phyloP scores from a whole-genome alignment of 2,113 vertebrate genomes.

The Pica pica region DNA sequence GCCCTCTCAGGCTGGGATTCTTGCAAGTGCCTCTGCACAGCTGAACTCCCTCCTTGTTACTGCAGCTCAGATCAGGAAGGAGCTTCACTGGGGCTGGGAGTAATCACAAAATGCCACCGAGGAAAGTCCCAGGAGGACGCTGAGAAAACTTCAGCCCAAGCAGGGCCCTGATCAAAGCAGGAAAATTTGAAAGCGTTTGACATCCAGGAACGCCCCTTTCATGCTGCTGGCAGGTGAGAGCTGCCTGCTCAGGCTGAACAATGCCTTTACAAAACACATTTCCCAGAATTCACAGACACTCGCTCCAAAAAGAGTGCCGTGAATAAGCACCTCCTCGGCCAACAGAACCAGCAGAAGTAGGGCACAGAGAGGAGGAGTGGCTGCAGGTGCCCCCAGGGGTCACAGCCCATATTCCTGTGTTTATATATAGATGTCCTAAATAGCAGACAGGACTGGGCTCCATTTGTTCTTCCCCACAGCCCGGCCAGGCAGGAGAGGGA shows the following conservation, averaged over 20 bases:
- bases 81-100: not conserved
- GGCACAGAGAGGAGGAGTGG: not conserved
- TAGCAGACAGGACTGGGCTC: not conserved
- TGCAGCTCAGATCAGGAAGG: not conserved
- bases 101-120: not conserved
- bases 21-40: not conserved
- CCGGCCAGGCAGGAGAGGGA: not conserved
- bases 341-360: not conserved
- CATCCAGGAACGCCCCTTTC: not conserved
- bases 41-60: not conserved
- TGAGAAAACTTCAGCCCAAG: not conserved
- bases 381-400: not conserved
- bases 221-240: not conserved
- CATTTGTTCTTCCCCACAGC: not conserved
- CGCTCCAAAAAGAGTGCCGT: not conserved
- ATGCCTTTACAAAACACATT: not conserved
- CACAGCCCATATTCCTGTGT: not conserved
- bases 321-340: not conserved
- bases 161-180: not conserved
- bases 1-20: not conserved
- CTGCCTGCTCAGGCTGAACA: not conserved
- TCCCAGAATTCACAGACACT: not conserved
- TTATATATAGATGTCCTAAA: not conserved
- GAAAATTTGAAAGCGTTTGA: not conserved
- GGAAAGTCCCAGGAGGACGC: not conserved